phyloP scores from a whole-genome alignment of 2,113 vertebrate genomes.

The Ctenomys sociabilis region DNA sequence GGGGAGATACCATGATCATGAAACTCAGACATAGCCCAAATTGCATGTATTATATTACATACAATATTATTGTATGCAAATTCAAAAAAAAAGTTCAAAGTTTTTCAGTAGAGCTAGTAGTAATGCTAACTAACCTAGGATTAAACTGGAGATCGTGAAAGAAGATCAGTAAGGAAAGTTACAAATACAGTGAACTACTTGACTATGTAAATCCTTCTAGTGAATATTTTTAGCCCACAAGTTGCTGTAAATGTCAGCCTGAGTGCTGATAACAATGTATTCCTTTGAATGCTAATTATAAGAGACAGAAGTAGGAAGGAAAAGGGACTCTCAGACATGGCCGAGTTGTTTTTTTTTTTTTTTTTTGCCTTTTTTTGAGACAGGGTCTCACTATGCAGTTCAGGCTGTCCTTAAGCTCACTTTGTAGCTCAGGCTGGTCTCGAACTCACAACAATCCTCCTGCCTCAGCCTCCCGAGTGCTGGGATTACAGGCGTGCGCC shows the following conservation, averaged over 20 bases:
- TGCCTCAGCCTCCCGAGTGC: too few species aligned
- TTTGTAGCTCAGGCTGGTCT: too few species aligned
- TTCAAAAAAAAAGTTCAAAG: not conserved
- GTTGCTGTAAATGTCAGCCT: not conserved
- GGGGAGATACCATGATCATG: too few species aligned
- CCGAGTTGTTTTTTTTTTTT: too few species aligned
- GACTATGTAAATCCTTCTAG: not conserved
- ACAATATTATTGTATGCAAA: not conserved
- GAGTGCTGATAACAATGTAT: not conserved
- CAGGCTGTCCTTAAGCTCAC: too few species aligned
- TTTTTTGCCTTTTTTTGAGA: too few species aligned
- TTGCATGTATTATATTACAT: not conserved
- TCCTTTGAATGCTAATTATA: not conserved
- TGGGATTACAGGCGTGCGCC: too few species aligned
- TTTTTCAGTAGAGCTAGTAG: not conserved
- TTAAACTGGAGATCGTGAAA: slow-evolving; percentile 23
- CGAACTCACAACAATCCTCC: too few species aligned
- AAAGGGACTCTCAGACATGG: not conserved
- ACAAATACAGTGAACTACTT: not conserved
- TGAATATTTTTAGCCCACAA: not conserved
- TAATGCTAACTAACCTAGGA: not conserved
- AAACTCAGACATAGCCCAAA: not conserved
- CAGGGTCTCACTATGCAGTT: too few species aligned
- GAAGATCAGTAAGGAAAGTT: slow-evolving; percentile 23
- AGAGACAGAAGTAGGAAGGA: not conserved